These are phyloP conservation scores for Drepana arcuata DNA, from an alignment of 1,140 invertebrate genomes.

Conservation along the genomic window DNA sequence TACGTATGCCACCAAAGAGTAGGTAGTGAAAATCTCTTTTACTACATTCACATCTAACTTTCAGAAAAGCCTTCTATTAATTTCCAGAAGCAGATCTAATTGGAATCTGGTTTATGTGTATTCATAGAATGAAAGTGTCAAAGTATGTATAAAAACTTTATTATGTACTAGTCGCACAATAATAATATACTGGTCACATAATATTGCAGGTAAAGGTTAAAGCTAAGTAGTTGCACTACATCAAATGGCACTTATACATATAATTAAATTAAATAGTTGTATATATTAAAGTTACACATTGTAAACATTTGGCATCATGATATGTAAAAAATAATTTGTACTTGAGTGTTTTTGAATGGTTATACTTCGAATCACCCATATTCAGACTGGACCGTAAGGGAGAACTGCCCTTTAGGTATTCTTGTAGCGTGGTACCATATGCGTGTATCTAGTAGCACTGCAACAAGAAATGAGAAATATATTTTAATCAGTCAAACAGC, in stretches of 20 bases:
- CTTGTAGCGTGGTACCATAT: conserved; percentile 94
- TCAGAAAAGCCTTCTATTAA: too few species aligned
- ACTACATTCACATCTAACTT: too few species aligned
- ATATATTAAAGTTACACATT: conserved; percentile 39
- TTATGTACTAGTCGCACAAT: too few species aligned
- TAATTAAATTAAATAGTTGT: conserved; percentile 27
- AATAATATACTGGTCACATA: too few species aligned
- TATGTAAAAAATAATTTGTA: conserved; percentile 57
- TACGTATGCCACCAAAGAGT: too few species aligned
- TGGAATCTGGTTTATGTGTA: too few species aligned
- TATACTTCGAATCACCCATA: conserved; percentile 77
- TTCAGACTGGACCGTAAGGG: conserved; percentile 92
- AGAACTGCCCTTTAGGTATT: conserved; percentile 87
- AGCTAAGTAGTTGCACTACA: conserved; percentile 35
- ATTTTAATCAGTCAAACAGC: conserved; percentile 9
- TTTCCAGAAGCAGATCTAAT: too few species aligned
- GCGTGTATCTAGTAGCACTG: conserved; percentile 90
- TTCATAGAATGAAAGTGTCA: too few species aligned
- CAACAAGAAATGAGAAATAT: conserved; percentile 39
- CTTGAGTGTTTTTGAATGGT: conserved; percentile 5
- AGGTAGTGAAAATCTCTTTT: too few species aligned
- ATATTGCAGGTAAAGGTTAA: conserved; percentile 25
- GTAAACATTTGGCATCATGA: conserved; percentile 54
- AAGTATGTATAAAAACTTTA: too few species aligned
- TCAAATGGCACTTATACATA: conserved; percentile 27